A percentile compares a stretch with the other conserved stretches of the same genome.
phyloP scores from a whole-genome alignment of 2,888 invertebrate species.

The Cryptus armator region DNA sequence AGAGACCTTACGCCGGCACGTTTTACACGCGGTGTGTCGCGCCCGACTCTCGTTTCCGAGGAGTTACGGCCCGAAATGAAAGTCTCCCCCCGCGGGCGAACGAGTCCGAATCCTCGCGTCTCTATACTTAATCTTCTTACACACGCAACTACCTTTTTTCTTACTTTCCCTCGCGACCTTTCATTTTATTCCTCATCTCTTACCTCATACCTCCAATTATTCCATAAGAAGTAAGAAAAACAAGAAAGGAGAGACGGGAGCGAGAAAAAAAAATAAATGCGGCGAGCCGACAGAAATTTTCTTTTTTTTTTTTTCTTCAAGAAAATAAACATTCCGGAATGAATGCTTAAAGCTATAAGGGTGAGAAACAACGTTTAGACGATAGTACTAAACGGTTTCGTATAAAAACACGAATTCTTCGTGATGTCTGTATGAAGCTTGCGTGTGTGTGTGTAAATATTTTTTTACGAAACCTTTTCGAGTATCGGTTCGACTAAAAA shows the following conservation, averaged over 20 bases:
- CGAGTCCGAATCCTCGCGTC: conserved; percentile 59
- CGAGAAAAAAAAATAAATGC: conserved; percentile 50
- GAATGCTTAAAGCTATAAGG: background rate
- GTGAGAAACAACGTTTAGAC: too few relatives aligned
- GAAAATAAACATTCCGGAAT: conserved; percentile 27
- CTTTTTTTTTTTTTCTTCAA: background rate
- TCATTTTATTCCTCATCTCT: conserved; percentile 55
- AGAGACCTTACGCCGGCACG: conserved; percentile 60
- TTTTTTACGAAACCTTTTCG: conserved; percentile 24
- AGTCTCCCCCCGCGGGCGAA: conserved; percentile 64
- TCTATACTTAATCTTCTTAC: conserved; percentile 57
- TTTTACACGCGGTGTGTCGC: conserved; percentile 55
- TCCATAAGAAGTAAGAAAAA: conserved; percentile 22
- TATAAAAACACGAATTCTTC: background rate
- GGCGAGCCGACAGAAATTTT: conserved; percentile 59
- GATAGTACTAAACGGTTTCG: too few relatives aligned
- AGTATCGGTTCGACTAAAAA: conserved; percentile 60
- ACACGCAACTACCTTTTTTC: conserved; percentile 9
- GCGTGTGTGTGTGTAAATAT: background rate
- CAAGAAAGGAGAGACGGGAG: conserved; percentile 24
- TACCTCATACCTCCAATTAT: conserved; percentile 23
- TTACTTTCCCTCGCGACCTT: conserved; percentile 30
- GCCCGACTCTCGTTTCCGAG: conserved; percentile 63
- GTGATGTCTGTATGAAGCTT: background rate
- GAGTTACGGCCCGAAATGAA: conserved; percentile 79